A percentile compares a stretch with the other conserved stretches of the same genome.
Evolutionary conservation across 2,888 invertebrate genomes (phyloP).

Genomic region (Noctua fimbriata): DNA sequence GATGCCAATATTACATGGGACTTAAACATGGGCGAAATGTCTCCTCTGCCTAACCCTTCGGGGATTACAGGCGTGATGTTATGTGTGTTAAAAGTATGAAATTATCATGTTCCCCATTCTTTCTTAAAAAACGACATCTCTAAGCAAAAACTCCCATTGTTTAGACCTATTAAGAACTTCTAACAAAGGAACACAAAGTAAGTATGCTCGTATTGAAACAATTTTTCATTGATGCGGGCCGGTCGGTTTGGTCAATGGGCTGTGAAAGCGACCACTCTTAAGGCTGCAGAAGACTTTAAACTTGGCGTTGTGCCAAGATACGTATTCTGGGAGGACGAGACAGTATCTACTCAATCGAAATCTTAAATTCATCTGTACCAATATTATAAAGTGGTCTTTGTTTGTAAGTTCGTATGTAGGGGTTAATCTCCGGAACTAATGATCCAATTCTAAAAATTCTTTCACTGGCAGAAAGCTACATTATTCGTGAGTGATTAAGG

Average conservation of each 20-base stretch:
- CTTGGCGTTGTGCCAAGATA: conserved; percentile 60
- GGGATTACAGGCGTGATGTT: too few species aligned
- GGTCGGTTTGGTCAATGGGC: conserved; percentile 60
- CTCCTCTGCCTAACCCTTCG: too few species aligned
- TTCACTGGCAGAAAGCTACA: too few species aligned
- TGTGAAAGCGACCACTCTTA: conserved; percentile 64
- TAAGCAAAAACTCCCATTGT: background rate
- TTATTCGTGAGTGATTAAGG: too few species aligned
- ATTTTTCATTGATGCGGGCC: conserved; percentile 62
- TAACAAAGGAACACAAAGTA: conserved; percentile 45
- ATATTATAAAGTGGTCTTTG: too few species aligned
- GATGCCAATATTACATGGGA: too few species aligned
- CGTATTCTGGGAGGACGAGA: conserved; percentile 54
- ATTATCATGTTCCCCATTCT: background rate
- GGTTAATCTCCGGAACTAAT: too few species aligned
- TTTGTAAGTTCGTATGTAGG: too few species aligned
- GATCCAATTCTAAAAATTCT: too few species aligned
- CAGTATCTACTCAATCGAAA: background rate
- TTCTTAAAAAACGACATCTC: background rate
- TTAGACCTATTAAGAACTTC: conserved; percentile 6
- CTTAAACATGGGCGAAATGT: too few species aligned
- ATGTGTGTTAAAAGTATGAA: background rate
- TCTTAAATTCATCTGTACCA: background rate
- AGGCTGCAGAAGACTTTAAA: conserved; percentile 56
- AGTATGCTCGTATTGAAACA: conserved; percentile 43